A percentile compares a stretch with the other conserved stretches of the same genome.
These are phyloP conservation scores for Unio delphinus DNA, from an alignment of 2,888 invertebrate genomes.

Conservation along the genomic window DNA sequence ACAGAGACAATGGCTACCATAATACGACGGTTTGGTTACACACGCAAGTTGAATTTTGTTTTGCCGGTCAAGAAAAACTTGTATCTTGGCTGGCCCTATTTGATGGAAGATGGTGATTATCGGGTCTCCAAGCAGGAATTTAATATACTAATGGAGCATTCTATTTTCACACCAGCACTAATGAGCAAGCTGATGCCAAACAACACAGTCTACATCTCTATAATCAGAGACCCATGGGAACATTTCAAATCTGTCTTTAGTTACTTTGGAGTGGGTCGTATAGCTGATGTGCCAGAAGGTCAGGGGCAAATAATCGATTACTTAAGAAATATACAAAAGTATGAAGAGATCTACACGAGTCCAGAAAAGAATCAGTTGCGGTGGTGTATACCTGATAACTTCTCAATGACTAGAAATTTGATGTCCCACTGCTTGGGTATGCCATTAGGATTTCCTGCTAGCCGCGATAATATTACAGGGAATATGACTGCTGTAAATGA, in stretches of 20 bases:
- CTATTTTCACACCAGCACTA: constrained; percentile 57
- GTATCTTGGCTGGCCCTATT: constrained; percentile 68
- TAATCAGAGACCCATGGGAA: constrained; percentile 63
- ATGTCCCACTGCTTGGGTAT: constrained; percentile 66
- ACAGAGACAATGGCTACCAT: constrained; percentile 64
- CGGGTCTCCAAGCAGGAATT: constrained; percentile 50
- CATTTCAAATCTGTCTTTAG: constrained; percentile 64
- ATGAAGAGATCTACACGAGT: constrained; percentile 57
- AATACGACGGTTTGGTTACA: constrained; percentile 61
- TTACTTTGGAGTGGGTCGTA: constrained; percentile 59
- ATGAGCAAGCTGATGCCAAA: constrained; percentile 60
- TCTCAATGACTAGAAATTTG: constrained; percentile 63
- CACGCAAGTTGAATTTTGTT: constrained; percentile 59
- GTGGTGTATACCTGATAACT: constrained; percentile 63
- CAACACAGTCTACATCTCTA: constrained; percentile 59
- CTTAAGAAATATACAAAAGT: constrained; percentile 52
- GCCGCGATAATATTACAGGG: constrained; percentile 38
- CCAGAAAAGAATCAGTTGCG: constrained; percentile 27
- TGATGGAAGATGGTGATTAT: constrained; percentile 52
- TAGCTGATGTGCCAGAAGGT: constrained; percentile 40
- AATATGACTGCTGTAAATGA: constrained; percentile 31
- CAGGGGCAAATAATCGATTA: constrained; percentile 48
- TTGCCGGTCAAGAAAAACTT: constrained; percentile 55
- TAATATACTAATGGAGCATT: constrained; percentile 65
- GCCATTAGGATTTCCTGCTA: constrained; percentile 61